Conservation (phyloP, 2,888 invertebrate species). For the Calameuta idolon region DNA sequence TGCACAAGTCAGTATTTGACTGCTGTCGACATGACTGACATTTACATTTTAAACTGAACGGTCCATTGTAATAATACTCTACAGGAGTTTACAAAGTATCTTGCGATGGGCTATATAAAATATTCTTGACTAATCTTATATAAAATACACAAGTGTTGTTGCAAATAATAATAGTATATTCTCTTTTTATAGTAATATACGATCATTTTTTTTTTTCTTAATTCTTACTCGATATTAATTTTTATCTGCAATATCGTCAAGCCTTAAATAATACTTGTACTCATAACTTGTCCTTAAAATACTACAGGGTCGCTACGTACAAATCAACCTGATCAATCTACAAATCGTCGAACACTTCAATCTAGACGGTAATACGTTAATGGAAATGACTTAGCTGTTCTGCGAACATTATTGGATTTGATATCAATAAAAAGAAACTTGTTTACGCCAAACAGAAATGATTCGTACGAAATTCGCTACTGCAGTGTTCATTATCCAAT, state of each 20-base stretch:
- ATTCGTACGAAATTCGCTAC: background rate
- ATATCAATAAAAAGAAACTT: background rate
- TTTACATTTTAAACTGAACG: background rate
- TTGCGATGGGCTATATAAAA: background rate
- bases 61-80: background rate
- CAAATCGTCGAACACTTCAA: background rate
- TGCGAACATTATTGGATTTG: background rate
- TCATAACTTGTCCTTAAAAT: background rate
- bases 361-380: background rate
- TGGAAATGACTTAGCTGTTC: background rate
- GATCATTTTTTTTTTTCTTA: background rate
- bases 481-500: background rate
- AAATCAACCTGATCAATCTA: background rate
- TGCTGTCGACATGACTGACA: background rate
- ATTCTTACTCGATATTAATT: background rate
- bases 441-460: background rate
- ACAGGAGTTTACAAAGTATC: background rate
- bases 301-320: background rate
- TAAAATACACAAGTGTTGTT: background rate
- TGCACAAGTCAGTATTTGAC: background rate
- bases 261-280: slow-evolving; percentile 7
- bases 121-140: background rate
- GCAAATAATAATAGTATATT: slow-evolving; percentile 5
- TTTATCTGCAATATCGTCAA: background rate
- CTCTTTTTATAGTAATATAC: background rate